Percentiles rank a stretch among this genome's conserved stretches.
Conservation (phyloP, 2,797 vertebrate species). For the Paramormyrops hopkinsi region DNA sequence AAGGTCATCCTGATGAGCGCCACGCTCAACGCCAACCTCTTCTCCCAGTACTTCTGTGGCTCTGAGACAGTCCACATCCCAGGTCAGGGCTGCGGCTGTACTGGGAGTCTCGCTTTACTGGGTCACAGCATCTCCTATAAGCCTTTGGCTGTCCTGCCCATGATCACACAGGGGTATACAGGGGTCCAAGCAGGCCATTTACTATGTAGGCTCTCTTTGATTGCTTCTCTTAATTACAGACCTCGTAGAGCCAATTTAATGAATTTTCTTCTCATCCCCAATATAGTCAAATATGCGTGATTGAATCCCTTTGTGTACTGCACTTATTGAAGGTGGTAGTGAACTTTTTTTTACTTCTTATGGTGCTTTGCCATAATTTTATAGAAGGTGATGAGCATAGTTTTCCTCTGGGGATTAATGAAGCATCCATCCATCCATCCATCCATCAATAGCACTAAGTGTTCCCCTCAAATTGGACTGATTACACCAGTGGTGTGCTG, state of each 20-base stretch:
- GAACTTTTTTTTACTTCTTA: not conserved
- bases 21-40: constrained; percentile 87
- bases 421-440: not conserved
- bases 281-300: not conserved
- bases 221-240: not conserved
- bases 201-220: not conserved
- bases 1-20: constrained; percentile 95
- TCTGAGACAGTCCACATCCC: constrained; percentile 85
- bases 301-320: not conserved
- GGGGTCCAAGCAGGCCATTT: not conserved
- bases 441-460: not conserved
- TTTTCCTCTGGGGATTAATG: not conserved
- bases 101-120: not conserved
- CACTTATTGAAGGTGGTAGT: not conserved
- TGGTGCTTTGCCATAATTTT: not conserved
- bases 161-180: not conserved
- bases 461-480: not conserved
- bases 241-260: not conserved
- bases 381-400: not conserved
- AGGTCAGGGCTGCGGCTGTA: constrained; percentile 56
- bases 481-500: not conserved
- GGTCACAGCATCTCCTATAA: not conserved
- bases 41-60: constrained; percentile 84
- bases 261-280: not conserved
- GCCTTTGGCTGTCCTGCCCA: not conserved